phyloP scores from a whole-genome alignment of 2,797 vertebrate genomes.

The Lindbergichthys nudifrons region DNA sequence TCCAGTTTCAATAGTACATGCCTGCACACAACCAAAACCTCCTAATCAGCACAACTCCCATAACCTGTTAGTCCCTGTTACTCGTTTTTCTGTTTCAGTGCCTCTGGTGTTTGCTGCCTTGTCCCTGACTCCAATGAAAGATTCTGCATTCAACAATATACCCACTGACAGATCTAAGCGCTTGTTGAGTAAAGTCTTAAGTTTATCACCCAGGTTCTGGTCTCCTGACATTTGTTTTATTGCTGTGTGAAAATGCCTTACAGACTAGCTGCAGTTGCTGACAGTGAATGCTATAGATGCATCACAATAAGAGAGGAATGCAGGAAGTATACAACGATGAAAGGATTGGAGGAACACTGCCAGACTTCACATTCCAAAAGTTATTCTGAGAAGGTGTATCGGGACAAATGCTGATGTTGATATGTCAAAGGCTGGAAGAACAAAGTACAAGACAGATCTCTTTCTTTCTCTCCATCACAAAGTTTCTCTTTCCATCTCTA shows the following conservation, averaged over 20 bases:
- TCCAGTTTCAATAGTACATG: constrained; percentile 20
- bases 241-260: constrained; percentile 60
- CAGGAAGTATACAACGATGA: constrained; percentile 40
- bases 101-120: constrained; percentile 21
- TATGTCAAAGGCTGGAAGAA: constrained; percentile 59
- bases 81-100: constrained; percentile 12
- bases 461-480: constrained; percentile 35
- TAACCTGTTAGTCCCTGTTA: constrained; percentile 10
- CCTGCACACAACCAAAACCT: constrained; percentile 25
- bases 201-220: constrained; percentile 58
- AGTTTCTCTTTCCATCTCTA: not conserved
- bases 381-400: constrained; percentile 20
- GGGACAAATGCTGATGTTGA: constrained; percentile 51
- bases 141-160: constrained; percentile 38
- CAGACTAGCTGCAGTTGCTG: constrained; percentile 47
- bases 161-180: constrained; percentile 33
- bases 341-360: constrained; percentile 36
- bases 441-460: constrained; percentile 51
- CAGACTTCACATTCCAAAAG: constrained; percentile 52
- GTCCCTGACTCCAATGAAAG: constrained; percentile 26
- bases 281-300: constrained; percentile 27
- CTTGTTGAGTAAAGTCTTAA: constrained; percentile 41
- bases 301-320: constrained; percentile 38
- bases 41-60: constrained; percentile 32
- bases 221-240: constrained; percentile 63